These are phyloP conservation scores for Venusia cambrica DNA, from an alignment of 2,888 invertebrate genomes.

Conservation along the genomic window DNA sequence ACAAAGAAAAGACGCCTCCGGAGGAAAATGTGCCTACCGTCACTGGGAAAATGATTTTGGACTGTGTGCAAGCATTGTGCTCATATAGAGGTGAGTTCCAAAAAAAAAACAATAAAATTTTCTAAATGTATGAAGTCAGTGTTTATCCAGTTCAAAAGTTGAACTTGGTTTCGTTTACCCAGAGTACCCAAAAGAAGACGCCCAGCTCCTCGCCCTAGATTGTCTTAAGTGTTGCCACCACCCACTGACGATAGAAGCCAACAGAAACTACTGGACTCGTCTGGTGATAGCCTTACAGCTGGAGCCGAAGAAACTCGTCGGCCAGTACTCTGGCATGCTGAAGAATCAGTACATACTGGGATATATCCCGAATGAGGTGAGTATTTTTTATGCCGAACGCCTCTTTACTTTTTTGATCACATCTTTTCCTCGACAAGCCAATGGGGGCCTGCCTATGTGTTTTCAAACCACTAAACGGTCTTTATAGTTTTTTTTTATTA, in stretches of 20 bases:
- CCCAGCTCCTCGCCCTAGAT: conserved; percentile 83
- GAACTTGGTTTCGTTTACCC: conserved; percentile 18
- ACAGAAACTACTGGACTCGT: conserved; percentile 85
- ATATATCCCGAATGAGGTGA: conserved; percentile 60
- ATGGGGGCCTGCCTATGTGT: too few relatives aligned
- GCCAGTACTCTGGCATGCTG: conserved; percentile 79
- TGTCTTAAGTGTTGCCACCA: conserved; percentile 88
- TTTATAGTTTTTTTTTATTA: too few relatives aligned
- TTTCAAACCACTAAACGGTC: too few relatives aligned
- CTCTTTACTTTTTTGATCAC: too few relatives aligned
- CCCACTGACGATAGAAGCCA: conserved; percentile 82
- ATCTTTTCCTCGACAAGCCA: too few relatives aligned
- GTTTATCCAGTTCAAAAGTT: too few relatives aligned
- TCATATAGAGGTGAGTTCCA: conserved; percentile 67
- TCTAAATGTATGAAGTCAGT: too few relatives aligned
- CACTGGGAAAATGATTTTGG: conserved; percentile 79
- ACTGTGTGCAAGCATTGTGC: conserved; percentile 77
- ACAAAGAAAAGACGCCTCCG: conserved; percentile 58
- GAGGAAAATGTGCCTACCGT: conserved; percentile 66
- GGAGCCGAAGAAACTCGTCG: conserved; percentile 82
- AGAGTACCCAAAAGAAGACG: conserved; percentile 74
- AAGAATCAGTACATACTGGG: conserved; percentile 83
- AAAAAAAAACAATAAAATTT: too few relatives aligned
- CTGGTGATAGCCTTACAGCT: conserved; percentile 81
- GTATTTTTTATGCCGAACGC: too few relatives aligned